Base-by-base conservation (phyloP, 2,113 vertebrate species). In the Tachysurus fulvidraco region DNA sequence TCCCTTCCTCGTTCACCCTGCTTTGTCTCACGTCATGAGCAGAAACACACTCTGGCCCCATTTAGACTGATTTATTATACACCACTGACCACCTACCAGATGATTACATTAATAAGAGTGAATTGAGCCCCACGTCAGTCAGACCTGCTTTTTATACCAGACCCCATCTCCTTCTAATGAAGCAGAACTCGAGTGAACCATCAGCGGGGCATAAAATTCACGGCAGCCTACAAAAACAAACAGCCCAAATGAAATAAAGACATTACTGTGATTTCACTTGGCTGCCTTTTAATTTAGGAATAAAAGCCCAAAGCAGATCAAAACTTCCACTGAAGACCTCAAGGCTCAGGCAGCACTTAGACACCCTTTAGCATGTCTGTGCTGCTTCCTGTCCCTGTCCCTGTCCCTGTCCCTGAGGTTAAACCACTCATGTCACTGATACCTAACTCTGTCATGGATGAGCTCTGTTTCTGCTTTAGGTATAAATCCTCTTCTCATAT, bases 31-130 rank as follows among this genome's bases (percentile, higher is more conserved):
- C 46, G 55, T 14, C 64, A 83, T 65, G 77, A 76, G 28, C 17
- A 65, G 21, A 17, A 86, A 76, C 64, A 79, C 87, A 88, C 74
- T 88, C 87, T 85, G 84, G 59, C 62, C 62, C 65, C 65, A 80
- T 91, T 91, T 85, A 83, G 55, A 54, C 65, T 83, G 83, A 89
- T 91, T 91, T 88, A 85, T 83, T 41, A 79, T 60, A 88, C 69
- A 46, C 62, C 46, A 25, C 85, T 84, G 90, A 86, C 89, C 87
- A 85, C 67, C 81, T 54, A 86, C 54, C 28, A 67, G 30, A 82
- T 54, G 65, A 79, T 88, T 84, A 73, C 80, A 89, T 86, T 82
- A 91, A 86, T 87, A 59, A 36, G 54, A 80, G 78, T 1, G 19
- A 59, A 21, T 59, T 4, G 55, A 80, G 78, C n/a, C 4, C 30